A percentile compares a stretch with the other conserved stretches of the same genome.
These are phyloP conservation scores for Idaea biselata DNA, from an alignment of 2,888 invertebrate genomes.

Conservation along the genomic window DNA sequence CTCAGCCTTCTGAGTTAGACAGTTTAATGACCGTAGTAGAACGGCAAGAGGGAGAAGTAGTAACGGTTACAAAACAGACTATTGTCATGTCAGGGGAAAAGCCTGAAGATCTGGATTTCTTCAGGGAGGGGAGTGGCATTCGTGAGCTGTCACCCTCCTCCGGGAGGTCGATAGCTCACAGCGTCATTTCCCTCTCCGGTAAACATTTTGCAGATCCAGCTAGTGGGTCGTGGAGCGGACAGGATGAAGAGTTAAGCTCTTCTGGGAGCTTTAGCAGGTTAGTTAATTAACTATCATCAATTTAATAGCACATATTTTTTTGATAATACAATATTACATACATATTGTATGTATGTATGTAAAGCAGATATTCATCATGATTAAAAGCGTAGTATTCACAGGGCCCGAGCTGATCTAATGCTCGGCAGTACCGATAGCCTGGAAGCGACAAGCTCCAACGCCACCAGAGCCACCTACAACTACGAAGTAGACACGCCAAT, in stretches of 20 bases:
- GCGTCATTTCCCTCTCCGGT: conserved; percentile 68
- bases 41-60: conserved; percentile 71
- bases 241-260: conserved; percentile 76
- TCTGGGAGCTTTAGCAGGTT: conserved; percentile 78
- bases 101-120: conserved; percentile 69
- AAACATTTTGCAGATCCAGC: conserved; percentile 81
- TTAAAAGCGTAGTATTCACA: conserved; percentile 20
- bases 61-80: conserved; percentile 63
- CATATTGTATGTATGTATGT: too few relatives aligned
- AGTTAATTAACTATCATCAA: conserved; percentile 12
- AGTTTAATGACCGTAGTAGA: conserved; percentile 76
- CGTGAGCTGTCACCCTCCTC: conserved; percentile 78
- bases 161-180: conserved; percentile 74
- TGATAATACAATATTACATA: not conserved
- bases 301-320: not conserved
- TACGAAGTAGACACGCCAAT: conserved; percentile 92
- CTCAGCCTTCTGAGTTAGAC: conserved; percentile 75
- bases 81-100: conserved; percentile 60
- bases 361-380: not conserved
- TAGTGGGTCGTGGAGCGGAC: conserved; percentile 78
- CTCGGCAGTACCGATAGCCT: conserved; percentile 86
- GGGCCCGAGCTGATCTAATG: conserved; percentile 78
- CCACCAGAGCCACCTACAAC: conserved; percentile 91
- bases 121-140: conserved; percentile 62
- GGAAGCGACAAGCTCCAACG: conserved; percentile 89